Evolutionary conservation across 2,888 invertebrate genomes (phyloP), one percentile per base, ranked within the genome.

Genomic region (Lasioglossum figueresi): DNA sequence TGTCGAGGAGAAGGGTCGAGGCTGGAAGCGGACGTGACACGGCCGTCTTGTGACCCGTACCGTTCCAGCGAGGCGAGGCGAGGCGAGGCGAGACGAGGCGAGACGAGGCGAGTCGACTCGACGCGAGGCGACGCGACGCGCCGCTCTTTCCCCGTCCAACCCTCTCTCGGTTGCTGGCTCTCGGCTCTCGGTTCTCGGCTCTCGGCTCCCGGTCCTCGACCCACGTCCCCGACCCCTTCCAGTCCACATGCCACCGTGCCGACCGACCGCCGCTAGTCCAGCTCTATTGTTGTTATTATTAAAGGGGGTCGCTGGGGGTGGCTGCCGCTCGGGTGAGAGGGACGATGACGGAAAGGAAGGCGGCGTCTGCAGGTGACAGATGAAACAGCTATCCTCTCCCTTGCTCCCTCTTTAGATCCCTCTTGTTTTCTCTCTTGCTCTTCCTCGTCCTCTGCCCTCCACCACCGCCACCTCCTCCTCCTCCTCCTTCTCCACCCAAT

Each of bases 341-440:
- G 92, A 93, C 92, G 95, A 94, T 95, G 94, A 95, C 94, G 94
- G 94, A 95, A 95, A 95, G 95, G 94, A 95, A 94, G 94, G 94
- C 94, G 94, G 94, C 94, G 95, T 95, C 95, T 95, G 95, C 94
- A 94, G 94, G 95, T 95, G 95, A 95, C 95, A 95, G 94, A 95
- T 95, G 95, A 95, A 95, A 95, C 94, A 92, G 93, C 93, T 89
- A 90, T 89, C 91, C 91, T 91, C 91, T 86, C 89, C 81, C 89
- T 87, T 88, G 75, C 85, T 77, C 87, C 86, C 87, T 85, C 79
- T 88, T 86, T 80, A 76, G 85, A 89, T 79, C 88, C 84, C 77
- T 66, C 84, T 83, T 83, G 75, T 85, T 85, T 40, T 89, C 89
- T 89, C 83, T 89, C 77, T 84, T 77, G 40, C 76, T 12, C 76